Conservation (phyloP, 2,797 vertebrate species). For the Sylvilagus floridanus region DNA sequence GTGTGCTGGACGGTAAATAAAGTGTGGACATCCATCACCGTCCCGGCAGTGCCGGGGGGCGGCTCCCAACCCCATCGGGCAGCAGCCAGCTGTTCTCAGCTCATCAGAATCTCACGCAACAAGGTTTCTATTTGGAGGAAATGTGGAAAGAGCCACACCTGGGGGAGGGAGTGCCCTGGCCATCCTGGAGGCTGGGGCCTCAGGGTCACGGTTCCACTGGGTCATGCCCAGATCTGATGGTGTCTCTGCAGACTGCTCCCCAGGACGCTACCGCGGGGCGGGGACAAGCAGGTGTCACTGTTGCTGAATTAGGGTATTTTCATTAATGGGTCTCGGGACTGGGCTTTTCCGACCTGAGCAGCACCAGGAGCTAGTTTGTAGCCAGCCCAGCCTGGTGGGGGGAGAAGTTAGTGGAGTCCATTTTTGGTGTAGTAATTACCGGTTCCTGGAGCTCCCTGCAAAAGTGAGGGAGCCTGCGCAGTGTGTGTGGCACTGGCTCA, state of each 20-base stretch:
- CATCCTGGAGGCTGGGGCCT: rapidly evolving
- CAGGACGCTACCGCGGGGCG: not conserved
- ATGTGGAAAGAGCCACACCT: not conserved
- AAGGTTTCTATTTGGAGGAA: not conserved
- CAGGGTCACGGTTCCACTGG: not conserved
- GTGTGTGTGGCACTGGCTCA: rapidly evolving
- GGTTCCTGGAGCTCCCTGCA: not conserved
- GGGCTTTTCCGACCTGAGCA: not conserved
- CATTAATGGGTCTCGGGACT: too few relatives aligned
- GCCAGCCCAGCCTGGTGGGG: not conserved
- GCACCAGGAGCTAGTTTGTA: not conserved
- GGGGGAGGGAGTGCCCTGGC: not conserved
- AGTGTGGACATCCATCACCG: conserved; percentile 16
- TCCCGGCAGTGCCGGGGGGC: not conserved
- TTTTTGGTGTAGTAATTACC: not conserved
- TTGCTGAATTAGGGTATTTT: not conserved
- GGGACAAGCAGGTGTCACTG: not conserved
- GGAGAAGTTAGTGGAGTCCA: not conserved
- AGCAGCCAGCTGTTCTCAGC: not conserved
- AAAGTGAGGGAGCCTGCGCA: not conserved
- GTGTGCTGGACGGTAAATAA: conserved; percentile 66
- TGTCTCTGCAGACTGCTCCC: not conserved
- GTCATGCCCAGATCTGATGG: not conserved
- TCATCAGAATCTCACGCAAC: not conserved
- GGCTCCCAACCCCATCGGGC: not conserved